Conservation (phyloP, 2,888 invertebrate species). For the Drosophila neonasuta region DNA sequence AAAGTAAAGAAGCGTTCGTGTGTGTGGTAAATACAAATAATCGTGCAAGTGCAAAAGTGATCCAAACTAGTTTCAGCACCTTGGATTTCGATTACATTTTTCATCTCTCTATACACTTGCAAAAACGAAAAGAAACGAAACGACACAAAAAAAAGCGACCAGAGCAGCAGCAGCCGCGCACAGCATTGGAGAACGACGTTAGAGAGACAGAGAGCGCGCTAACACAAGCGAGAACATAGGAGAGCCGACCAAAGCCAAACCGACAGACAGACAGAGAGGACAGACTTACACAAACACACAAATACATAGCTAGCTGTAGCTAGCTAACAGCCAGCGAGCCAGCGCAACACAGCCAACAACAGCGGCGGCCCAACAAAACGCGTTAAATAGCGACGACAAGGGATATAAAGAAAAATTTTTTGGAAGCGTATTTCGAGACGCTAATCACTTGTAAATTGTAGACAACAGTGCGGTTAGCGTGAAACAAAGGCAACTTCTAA, state of each 20-base stretch:
- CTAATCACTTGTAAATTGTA: slow-evolving; percentile 28
- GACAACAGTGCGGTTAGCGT: slow-evolving; percentile 17
- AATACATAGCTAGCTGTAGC: slow-evolving; percentile 28
- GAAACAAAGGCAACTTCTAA: slow-evolving; percentile 35
- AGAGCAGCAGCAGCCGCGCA: slow-evolving; percentile 47
- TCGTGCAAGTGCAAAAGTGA: slow-evolving; percentile 46
- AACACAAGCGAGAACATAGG: slow-evolving; percentile 60
- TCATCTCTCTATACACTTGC: slow-evolving; percentile 69
- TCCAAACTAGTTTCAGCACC: slow-evolving; percentile 68
- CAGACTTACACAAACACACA: background rate
- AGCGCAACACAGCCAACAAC: slow-evolving; percentile 66
- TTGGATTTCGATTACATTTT: slow-evolving; percentile 72
- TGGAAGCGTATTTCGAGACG: slow-evolving; percentile 22
- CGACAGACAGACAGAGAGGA: slow-evolving; percentile 43
- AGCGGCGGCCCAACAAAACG: slow-evolving; percentile 57
- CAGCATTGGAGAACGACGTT: slow-evolving; percentile 54
- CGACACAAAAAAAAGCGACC: slow-evolving; percentile 30
- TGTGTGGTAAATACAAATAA: slow-evolving; percentile 59
- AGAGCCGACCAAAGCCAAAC: slow-evolving; percentile 51
- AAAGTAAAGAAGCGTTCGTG: slow-evolving; percentile 44
- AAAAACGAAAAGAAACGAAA: slow-evolving; percentile 39
- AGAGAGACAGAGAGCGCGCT: slow-evolving; percentile 58
- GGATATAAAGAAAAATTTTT: slow-evolving; percentile 27
- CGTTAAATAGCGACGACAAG: slow-evolving; percentile 49
- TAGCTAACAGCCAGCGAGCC: slow-evolving; percentile 36